Evolutionary conservation across 92 coral and sea anemone species (phyloP).

Genomic region (Hydrozoanthus gracilis): DNA sequence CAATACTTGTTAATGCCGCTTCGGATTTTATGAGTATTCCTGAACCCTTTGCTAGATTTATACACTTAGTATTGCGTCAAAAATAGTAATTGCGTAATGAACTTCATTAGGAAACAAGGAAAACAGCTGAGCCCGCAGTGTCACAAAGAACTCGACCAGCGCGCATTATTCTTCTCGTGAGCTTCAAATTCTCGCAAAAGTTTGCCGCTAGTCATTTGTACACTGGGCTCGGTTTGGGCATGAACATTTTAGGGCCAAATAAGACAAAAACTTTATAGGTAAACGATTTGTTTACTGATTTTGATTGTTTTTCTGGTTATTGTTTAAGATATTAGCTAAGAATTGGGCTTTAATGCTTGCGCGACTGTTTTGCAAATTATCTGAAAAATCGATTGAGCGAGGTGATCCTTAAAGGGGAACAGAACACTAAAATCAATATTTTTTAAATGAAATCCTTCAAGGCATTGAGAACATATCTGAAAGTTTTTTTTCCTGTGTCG

Average conservation of each 20-base stretch:
- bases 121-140: neutral
- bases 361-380: no score
- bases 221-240: slow-evolving; percentile 4
- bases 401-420: no score
- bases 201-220: neutral
- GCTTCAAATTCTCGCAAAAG: neutral
- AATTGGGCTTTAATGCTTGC: no score
- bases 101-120: slow-evolving; percentile 4
- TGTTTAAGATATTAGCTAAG: neutral
- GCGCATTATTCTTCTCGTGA: neutral
- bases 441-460: no score
- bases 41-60: no score
- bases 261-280: neutral
- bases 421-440: no score
- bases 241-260: slow-evolving; percentile 7
- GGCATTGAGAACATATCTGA: no score
- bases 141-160: slow-evolving; percentile 10
- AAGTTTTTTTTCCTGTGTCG: no score
- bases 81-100: neutral
- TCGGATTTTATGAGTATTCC: no score
- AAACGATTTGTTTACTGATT: neutral
- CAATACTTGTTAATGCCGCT: no score
- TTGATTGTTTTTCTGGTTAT: neutral
- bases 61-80: no score
- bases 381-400: no score